Evolutionary conservation across 2,888 invertebrate species (phyloP), one percentile per base, ranked within the genome.

Genomic region (Brachypalpus laphriformis): DNA sequence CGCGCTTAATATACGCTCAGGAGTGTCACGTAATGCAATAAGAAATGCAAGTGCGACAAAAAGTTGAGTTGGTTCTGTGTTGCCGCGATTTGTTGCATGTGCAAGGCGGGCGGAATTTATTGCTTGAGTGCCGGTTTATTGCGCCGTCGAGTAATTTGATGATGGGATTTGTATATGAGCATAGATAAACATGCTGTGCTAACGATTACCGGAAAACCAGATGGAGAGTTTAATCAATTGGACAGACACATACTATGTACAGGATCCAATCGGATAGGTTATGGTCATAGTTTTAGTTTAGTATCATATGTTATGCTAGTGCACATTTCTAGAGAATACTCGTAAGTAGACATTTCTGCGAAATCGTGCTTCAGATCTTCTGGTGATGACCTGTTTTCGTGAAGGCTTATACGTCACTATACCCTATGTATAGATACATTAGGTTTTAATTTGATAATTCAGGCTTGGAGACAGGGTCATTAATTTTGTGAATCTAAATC

Each of bases 41-140:
- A 75, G 80, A 83, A 83, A 70, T 74, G 78, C 78, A 83, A 83
- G 63, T 74, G 68, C 63, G 74, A 74, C 72, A 80, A 76, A 74
- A 74, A 51, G 28, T 37, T 8, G 20, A 28, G 1, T 34, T 49
- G 34, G 28, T 31, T 14, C 22, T 61, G 8, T 34, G 7, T 45
- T 14, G 49, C 34, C 8, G 18, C 68, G 61, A 77, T 54, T 68
- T 61, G 68, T 68, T 77, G 68, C 68, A 77, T 51, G 8, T 16
- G 37, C 20, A 49, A 40, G 57, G 54, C 68, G 59, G 51, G 42
- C 28, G 63, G 34, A 78, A 74, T 80, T 74, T 72, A 74, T 74
- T 83, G 72, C 68, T 74, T 70, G 68, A 80, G 80, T 74, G 57
- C 20, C 5, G 31, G 47, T 65, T 80, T 57, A 74, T 80, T 74